These are phyloP conservation scores for Muscidifurax raptorellus DNA, from an alignment of 1,140 invertebrate species.

Conservation along the genomic window DNA sequence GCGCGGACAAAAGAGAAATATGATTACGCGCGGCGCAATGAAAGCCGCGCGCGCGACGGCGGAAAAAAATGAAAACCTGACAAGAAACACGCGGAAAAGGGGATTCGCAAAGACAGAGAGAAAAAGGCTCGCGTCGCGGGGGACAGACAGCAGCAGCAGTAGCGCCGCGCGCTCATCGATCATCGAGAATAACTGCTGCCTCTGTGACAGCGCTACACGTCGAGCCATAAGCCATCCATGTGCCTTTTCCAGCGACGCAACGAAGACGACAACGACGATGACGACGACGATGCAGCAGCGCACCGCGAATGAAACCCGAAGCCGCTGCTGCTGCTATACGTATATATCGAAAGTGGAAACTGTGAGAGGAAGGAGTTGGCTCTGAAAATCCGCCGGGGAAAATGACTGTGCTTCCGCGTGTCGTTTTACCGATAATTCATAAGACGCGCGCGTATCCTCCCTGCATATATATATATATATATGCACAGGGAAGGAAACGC, in stretches of 20 bases:
- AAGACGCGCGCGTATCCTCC: neutral
- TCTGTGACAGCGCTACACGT: conserved; percentile 57
- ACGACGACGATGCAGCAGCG: neutral
- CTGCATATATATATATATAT: neutral
- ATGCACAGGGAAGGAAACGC: neutral
- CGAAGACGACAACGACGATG: neutral
- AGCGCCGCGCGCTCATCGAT: conserved; percentile 56
- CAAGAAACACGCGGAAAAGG: conserved; percentile 22
- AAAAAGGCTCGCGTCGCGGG: conserved; percentile 51
- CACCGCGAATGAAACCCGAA: neutral
- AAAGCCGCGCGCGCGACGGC: neutral
- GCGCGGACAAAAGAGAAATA: neutral
- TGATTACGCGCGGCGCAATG: neutral
- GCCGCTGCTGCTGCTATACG: neutral
- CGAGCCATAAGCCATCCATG: conserved; percentile 58
- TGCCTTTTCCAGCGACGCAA: conserved; percentile 49
- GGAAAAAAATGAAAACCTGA: conserved; percentile 22
- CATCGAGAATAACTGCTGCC: conserved; percentile 61
- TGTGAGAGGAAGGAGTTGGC: neutral
- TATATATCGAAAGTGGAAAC: conserved; percentile 5
- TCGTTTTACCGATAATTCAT: conserved; percentile 12
- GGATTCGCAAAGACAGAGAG: conserved; percentile 38
- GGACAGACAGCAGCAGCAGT: neutral
- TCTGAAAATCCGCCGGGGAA: neutral
- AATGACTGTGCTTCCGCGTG: neutral